Evolutionary conservation across 2,113 vertebrate species (phyloP).

Genomic region (Apistogramma diplotaenia): DNA sequence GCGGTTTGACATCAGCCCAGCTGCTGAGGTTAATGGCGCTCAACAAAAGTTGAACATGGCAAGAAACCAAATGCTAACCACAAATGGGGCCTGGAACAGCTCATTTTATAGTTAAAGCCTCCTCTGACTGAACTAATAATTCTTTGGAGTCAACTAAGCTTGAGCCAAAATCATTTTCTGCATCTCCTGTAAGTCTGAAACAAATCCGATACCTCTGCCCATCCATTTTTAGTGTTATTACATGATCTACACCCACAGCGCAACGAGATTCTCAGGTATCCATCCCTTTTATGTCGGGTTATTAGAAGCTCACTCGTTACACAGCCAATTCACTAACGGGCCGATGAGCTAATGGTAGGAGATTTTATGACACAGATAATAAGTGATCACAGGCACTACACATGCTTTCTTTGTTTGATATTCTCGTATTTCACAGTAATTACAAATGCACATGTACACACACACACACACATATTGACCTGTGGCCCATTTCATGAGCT

Average conservation of each 20-base stretch:
- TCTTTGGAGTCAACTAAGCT: not conserved
- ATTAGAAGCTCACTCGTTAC: constrained; percentile 24
- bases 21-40: not conserved
- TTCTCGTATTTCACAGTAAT: not conserved
- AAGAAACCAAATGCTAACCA: not conserved
- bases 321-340: not conserved
- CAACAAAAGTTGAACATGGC: not conserved
- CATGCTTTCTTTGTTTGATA: constrained; percentile 10
- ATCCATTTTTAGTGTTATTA: not conserved
- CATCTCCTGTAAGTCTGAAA: not conserved
- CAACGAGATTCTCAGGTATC: constrained; percentile 1
- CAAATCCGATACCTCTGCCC: not conserved
- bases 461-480: constrained; percentile 67
- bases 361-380: not conserved
- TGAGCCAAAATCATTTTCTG: not conserved
- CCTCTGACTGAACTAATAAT: not conserved
- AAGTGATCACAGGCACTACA: not conserved
- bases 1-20: not conserved
- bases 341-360: not conserved
- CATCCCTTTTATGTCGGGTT: not conserved
- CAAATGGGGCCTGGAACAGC: accelerated
- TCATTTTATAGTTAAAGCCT: not conserved
- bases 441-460: not conserved
- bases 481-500: constrained; percentile 97
- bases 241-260: not conserved